These are phyloP conservation scores for Sturmia bella DNA, from an alignment of 2,888 invertebrate genomes.

Conservation along the genomic window DNA sequence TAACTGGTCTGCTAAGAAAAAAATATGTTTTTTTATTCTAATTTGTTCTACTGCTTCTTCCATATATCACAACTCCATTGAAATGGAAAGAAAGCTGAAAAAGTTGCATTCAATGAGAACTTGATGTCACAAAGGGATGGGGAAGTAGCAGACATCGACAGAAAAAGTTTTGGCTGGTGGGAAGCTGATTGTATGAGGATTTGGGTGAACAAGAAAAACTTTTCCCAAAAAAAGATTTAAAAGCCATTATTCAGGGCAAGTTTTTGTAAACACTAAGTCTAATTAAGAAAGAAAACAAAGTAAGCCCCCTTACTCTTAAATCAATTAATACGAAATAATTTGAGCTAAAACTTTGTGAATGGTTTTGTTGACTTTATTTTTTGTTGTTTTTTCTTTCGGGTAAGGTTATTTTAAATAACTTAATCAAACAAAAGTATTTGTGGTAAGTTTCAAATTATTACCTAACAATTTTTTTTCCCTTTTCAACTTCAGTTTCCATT, in stretches of 20 bases:
- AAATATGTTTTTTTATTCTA: no score
- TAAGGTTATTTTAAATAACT: slow-evolving; percentile 34
- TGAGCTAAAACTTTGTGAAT: neutral
- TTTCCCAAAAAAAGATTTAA: slow-evolving; percentile 14
- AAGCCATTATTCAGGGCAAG: slow-evolving; percentile 10
- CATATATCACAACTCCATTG: slow-evolving; percentile 60
- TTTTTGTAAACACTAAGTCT: neutral
- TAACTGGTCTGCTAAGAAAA: slow-evolving; percentile 1
- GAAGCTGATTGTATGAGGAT: slow-evolving; percentile 4
- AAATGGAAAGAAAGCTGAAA: slow-evolving; percentile 44
- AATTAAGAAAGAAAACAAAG: neutral
- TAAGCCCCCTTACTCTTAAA: slow-evolving; percentile 1
- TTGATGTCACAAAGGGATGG: neutral
- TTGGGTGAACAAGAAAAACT: slow-evolving; percentile 42
- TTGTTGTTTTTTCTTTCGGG: slow-evolving; percentile 55
- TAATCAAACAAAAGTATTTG: slow-evolving; percentile 25
- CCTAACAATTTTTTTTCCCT: neutral
- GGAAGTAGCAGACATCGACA: neutral
- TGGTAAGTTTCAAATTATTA: slow-evolving; percentile 49
- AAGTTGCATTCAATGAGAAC: slow-evolving; percentile 2
- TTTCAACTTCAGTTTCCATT: no score
- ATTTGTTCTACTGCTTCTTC: slow-evolving; percentile 33
- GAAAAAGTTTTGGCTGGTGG: neutral
- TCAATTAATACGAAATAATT: slow-evolving; percentile 60
- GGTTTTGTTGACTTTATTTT: slow-evolving; percentile 39